Conservation (phyloP, 1,140 invertebrate species). For the Samia ricini region DNA sequence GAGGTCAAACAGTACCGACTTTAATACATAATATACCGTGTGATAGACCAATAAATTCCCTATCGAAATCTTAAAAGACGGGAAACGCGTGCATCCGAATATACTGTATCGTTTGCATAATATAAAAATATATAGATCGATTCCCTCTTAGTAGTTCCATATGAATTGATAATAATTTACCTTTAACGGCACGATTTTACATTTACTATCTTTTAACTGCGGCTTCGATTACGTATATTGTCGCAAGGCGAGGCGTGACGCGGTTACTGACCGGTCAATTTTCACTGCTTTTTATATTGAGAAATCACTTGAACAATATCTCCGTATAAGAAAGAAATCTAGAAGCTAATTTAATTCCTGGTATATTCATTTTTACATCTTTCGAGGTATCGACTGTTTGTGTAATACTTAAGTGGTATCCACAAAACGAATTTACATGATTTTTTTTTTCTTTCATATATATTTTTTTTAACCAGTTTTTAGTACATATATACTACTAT, state of each 20-base stretch:
- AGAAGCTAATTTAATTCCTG: too few species aligned
- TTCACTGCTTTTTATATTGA: too few species aligned
- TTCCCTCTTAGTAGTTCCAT: background rate
- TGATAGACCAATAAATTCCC: background rate
- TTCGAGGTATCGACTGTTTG: too few species aligned
- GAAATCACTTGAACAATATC: too few species aligned
- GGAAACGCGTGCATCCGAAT: background rate
- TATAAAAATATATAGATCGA: conserved; percentile 1
- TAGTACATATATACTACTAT: too few species aligned
- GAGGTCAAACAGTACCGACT: background rate
- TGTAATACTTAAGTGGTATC: too few species aligned
- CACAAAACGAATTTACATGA: too few species aligned
- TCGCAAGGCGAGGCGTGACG: background rate
- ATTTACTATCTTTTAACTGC: background rate
- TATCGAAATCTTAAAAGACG: background rate
- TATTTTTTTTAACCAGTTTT: too few species aligned
- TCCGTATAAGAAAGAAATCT: too few species aligned
- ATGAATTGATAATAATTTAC: background rate
- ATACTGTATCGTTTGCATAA: background rate
- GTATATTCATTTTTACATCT: too few species aligned
- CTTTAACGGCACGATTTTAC: background rate
- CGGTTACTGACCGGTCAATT: background rate
- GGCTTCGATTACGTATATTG: background rate
- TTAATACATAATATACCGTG: background rate
- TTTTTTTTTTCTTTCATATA: too few species aligned